Percentiles rank a stretch among this genome's conserved stretches.
These are phyloP conservation scores for Diplodus sargus DNA, from an alignment of 2,797 vertebrate species.

Conservation along the genomic window DNA sequence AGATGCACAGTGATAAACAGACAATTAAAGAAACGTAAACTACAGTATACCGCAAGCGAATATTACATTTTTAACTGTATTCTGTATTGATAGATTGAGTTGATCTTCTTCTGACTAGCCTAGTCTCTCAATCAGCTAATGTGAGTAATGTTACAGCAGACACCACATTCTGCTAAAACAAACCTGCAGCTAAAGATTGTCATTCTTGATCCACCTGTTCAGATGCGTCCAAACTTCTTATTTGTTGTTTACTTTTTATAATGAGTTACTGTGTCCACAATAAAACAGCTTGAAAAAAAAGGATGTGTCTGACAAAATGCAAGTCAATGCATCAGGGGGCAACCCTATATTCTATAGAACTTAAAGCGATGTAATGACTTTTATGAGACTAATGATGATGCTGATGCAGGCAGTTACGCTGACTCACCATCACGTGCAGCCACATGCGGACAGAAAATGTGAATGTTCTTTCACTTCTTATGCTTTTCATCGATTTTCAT, in stretches of 20 bases:
- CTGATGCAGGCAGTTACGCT: not conserved
- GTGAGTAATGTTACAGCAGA: not conserved
- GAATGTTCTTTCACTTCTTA: not conserved
- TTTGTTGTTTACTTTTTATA: no score
- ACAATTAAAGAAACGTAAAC: no score
- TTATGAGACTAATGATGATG: not conserved
- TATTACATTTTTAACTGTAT: not conserved
- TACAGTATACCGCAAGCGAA: not conserved
- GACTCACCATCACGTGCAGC: not conserved
- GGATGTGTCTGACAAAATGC: not conserved
- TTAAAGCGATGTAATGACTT: not conserved
- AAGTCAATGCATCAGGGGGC: no score
- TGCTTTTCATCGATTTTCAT: not conserved
- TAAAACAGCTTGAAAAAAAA: no score
- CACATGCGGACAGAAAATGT: not conserved
- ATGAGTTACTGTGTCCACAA: no score
- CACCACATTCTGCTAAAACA: no score
- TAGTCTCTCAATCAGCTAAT: not conserved
- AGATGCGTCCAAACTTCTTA: no score
- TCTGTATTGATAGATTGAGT: not conserved
- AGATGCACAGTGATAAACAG: no score
- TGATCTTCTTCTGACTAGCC: not conserved
- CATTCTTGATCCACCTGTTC: not conserved
- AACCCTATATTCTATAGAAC: no score
- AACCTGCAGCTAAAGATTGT: not conserved